Conservation (phyloP, 2,113 vertebrate species). For the Gavialis gangeticus region DNA sequence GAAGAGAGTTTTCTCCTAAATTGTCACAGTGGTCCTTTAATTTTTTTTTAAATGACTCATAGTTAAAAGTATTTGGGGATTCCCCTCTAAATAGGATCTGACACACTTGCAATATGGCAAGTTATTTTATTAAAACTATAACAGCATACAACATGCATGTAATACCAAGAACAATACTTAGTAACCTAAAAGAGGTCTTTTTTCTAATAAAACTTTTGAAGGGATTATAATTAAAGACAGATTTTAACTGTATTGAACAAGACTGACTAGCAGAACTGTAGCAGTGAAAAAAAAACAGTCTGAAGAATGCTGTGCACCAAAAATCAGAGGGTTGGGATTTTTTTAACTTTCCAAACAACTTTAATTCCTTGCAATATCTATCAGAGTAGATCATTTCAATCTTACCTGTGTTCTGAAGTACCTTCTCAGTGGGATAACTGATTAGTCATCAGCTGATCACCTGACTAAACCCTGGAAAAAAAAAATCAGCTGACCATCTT, state of each 20-base stretch:
- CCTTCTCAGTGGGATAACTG: constrained; percentile 54
- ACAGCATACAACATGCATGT: constrained; percentile 51
- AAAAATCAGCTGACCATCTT: constrained; percentile 76
- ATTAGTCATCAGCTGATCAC: constrained; percentile 66
- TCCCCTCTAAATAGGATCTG: constrained; percentile 65
- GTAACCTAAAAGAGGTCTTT: constrained; percentile 14
- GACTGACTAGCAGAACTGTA: not conserved
- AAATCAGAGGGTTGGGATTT: not conserved
- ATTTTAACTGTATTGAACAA: not conserved
- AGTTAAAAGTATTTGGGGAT: constrained; percentile 67
- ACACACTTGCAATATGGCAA: constrained; percentile 67
- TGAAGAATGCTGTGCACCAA: constrained; percentile 6
- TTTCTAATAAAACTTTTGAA: constrained; percentile 27
- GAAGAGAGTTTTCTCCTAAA: constrained; percentile 37
- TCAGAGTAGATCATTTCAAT: constrained; percentile 8
- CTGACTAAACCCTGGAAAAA: constrained; percentile 67
- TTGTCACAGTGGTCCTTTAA: constrained; percentile 53
- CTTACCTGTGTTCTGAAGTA: constrained; percentile 67
- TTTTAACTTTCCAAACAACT: constrained; percentile 19
- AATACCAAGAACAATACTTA: constrained; percentile 52
- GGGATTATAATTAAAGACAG: constrained; percentile 50
- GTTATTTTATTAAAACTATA: constrained; percentile 66
- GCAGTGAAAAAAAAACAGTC: not conserved
- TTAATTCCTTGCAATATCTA: not conserved
- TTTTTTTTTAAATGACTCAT: constrained; percentile 64